Evolutionary conservation across 2,113 vertebrate genomes (phyloP), one percentile per base, ranked within the genome.

Genomic region (Anhinga anhinga): DNA sequence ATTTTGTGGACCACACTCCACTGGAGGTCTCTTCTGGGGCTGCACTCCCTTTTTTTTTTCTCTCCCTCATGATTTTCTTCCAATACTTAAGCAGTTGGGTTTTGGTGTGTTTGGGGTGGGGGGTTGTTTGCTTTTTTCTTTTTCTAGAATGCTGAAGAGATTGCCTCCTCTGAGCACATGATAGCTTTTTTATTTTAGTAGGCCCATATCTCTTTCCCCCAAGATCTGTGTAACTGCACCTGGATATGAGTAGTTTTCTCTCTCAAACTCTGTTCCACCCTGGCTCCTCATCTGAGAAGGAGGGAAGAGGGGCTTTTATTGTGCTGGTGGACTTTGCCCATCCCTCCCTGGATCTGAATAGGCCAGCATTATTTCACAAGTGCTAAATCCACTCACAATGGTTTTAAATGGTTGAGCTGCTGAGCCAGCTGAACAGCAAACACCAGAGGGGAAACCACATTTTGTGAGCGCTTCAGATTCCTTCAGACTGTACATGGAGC

Each of bases 401-500:
- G 87, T 86, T 90, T 95, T 88, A 95, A 97, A 95, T 47, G 86
- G 82, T 18, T 92, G 93, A 96, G 94, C 95, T 94, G 97, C 96
- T 97, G 89, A 97, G 94, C 96, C 94, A 96, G 97, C 94, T 93
- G 96, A 96, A 97, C 96, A 97, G 95, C 93, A 96, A 95, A 97
- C 95, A 97, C 89, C 96, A 96, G 95, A 95, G 82, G 96, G 89
- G 79, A 96, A 97, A 95, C 91, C 94, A 88, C 96, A 96, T 96
- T 97, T 96, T 1, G 63, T 74, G 96, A 97, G 74, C 67, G 40
- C 74, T 95, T 95, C 82, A 63, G 94, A 97, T 97, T 93, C 94
- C 96, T 97, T 86, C 93, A 90, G 74, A 87, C 84, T 62, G 42
- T 83, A 93, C 3, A 8, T 86, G 94, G 44, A 94, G 71, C 91